Evolutionary conservation across 92 coral and sea anemone species (phyloP).

Genomic region (Paramuricea clavata): DNA sequence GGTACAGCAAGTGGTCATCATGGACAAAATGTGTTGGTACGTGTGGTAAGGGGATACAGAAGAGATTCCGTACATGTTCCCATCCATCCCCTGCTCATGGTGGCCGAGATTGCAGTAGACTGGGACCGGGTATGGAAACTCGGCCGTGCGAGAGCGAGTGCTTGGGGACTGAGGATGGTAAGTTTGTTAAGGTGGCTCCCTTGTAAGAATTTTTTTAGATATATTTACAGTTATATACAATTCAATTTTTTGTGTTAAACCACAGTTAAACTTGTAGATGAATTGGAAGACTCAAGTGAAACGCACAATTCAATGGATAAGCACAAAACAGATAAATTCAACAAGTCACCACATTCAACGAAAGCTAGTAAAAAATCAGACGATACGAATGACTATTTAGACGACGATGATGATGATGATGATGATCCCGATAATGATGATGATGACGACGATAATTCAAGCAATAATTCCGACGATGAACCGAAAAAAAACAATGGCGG

Average conservation of each 20-base stretch:
- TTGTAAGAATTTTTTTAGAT: too few relatives aligned
- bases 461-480: neutral
- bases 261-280: too few relatives aligned
- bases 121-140: slow-evolving; percentile 84
- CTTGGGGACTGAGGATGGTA: slow-evolving; percentile 66
- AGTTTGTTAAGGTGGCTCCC: slow-evolving; percentile 8
- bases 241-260: neutral
- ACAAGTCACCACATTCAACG: neutral
- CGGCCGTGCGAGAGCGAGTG: slow-evolving; percentile 74
- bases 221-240: neutral
- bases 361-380: neutral
- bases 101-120: slow-evolving; percentile 78
- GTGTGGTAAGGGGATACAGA: slow-evolving; percentile 83
- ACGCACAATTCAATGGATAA: neutral
- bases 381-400: neutral
- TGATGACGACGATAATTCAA: slow-evolving; percentile 37
- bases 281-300: neutral
- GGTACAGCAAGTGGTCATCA: slow-evolving; percentile 81
- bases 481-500: neutral
- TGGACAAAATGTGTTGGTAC: slow-evolving; percentile 90
- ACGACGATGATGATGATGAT: slow-evolving; percentile 3
- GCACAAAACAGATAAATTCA: neutral
- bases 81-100: slow-evolving; percentile 84
- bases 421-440: slow-evolving; percentile 13
- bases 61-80: slow-evolving; percentile 89